Conservation (phyloP, 2,888 invertebrate species). For the Stenodema calcarata region DNA sequence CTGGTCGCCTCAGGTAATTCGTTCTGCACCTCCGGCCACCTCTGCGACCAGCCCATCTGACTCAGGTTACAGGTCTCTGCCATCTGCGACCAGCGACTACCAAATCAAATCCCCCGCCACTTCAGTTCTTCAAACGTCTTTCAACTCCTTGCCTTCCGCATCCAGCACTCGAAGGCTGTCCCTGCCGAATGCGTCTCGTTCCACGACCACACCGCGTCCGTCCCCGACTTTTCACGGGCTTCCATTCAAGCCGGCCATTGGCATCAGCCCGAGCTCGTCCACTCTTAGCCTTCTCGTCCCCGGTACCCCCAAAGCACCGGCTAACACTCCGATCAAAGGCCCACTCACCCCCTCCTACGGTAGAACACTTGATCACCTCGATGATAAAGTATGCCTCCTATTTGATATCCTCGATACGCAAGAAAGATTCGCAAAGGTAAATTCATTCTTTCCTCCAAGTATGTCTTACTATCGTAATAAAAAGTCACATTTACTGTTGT, state of each 20-base stretch:
- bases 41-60: conserved; percentile 61
- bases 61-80: conserved; percentile 66
- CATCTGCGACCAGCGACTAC: conserved; percentile 70
- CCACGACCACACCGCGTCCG: conserved; percentile 65
- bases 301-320: conserved; percentile 65
- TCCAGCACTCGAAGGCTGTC: conserved; percentile 28
- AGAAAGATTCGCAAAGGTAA: conserved; percentile 81
- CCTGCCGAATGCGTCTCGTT: conserved; percentile 66
- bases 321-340: conserved; percentile 62
- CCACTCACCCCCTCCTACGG: conserved; percentile 61
- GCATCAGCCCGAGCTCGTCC: conserved; percentile 62
- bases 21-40: conserved; percentile 54
- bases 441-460: background rate
- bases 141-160: conserved; percentile 63
- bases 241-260: conserved; percentile 60
- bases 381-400: conserved; percentile 78
- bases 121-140: conserved; percentile 47
- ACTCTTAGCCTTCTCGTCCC: conserved; percentile 66
- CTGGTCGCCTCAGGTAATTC: conserved; percentile 21
- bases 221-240: conserved; percentile 71
- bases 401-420: conserved; percentile 84
- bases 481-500: too few species aligned
- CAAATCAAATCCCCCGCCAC: conserved; percentile 63
- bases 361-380: conserved; percentile 67
- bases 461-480: too few species aligned